phyloP scores from a whole-genome alignment of 1,140 invertebrate species.

The Caenorhabditis brenneri region DNA sequence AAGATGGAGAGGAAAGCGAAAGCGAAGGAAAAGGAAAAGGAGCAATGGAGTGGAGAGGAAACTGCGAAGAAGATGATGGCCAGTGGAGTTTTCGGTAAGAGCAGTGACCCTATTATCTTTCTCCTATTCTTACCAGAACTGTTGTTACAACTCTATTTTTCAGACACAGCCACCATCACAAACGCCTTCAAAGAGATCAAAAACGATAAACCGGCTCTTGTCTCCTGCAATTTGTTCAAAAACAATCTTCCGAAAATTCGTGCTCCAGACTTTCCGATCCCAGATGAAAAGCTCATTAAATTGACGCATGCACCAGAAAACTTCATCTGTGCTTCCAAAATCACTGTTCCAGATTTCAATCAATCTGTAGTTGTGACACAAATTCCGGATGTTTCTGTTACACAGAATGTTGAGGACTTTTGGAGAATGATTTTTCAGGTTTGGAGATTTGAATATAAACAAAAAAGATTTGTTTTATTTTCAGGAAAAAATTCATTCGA shows the following conservation, averaged over 20 bases:
- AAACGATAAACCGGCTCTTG: background rate
- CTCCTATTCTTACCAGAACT: too few species aligned
- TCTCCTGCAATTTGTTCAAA: background rate
- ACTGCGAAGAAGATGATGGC: background rate
- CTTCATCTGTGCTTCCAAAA: background rate
- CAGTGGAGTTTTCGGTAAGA: background rate
- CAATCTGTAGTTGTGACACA: background rate
- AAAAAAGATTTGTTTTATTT: background rate
- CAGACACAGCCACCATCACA: background rate
- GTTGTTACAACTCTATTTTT: background rate
- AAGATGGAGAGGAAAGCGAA: background rate
- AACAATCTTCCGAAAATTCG: background rate
- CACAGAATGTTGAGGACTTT: constrained; percentile 72
- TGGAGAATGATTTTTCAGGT: constrained; percentile 29
- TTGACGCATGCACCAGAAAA: background rate
- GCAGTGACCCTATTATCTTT: too few species aligned
- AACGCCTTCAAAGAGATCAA: background rate
- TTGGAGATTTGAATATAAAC: background rate
- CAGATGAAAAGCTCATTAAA: background rate
- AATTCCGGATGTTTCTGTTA: background rate
- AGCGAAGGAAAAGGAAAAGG: background rate
- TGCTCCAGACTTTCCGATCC: background rate
- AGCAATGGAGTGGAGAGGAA: constrained; percentile 17
- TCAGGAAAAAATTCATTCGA: background rate
- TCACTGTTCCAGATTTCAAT: background rate